Evolutionary conservation across 1,140 invertebrate species (phyloP).

Genomic region (Eriosoma lanigerum): DNA sequence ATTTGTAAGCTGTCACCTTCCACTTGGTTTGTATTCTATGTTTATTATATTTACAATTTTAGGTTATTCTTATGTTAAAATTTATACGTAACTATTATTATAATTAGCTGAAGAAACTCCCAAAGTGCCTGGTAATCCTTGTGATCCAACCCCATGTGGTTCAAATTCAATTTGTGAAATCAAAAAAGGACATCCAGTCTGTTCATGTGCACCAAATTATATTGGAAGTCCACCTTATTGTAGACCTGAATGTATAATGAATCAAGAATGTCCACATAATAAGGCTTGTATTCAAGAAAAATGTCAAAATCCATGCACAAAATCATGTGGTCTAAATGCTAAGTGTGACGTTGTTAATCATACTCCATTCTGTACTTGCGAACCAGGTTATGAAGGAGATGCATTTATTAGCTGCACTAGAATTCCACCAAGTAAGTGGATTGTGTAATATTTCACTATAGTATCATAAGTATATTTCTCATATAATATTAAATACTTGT

Average conservation of each 20-base stretch:
- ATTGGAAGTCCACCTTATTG: slow-evolving; percentile 65
- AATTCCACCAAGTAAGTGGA: slow-evolving; percentile 58
- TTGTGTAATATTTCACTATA: neutral
- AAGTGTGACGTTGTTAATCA: slow-evolving; percentile 80
- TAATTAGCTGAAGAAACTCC: slow-evolving; percentile 56
- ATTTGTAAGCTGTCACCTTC: slow-evolving; percentile 69
- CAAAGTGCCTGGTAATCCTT: slow-evolving; percentile 65
- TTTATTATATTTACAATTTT: neutral
- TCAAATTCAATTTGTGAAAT: slow-evolving; percentile 82
- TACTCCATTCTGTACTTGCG: slow-evolving; percentile 77
- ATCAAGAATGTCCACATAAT: slow-evolving; percentile 65
- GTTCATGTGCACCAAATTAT: slow-evolving; percentile 70
- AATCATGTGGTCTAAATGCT: slow-evolving; percentile 76
- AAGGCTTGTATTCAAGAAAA: slow-evolving; percentile 79
- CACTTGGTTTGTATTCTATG: slow-evolving; percentile 56
- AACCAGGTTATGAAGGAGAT: slow-evolving; percentile 75
- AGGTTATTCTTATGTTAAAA: neutral
- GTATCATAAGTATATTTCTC: too few relatives aligned
- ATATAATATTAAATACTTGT: too few relatives aligned
- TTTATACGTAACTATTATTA: slow-evolving; percentile 25
- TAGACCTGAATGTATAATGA: slow-evolving; percentile 64
- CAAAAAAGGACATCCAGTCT: slow-evolving; percentile 73
- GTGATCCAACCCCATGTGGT: slow-evolving; percentile 78
- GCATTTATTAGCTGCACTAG: slow-evolving; percentile 75
- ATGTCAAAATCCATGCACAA: slow-evolving; percentile 74